Conservation (phyloP, 2,797 vertebrate genomes). For the Sebastes vulpes region DNA sequence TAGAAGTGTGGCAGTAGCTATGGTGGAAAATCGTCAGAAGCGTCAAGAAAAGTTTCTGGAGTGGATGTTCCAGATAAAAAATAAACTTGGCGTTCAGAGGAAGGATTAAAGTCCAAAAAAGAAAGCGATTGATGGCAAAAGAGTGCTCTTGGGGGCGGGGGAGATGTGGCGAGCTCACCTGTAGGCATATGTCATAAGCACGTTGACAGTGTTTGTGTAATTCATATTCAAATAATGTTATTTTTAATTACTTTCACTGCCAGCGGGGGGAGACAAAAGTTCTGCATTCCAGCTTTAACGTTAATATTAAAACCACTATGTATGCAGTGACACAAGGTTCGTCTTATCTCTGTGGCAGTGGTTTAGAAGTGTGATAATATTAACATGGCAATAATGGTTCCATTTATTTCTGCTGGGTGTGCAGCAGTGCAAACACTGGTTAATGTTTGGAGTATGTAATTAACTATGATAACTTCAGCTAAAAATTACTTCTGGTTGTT, state of each 20-base stretch:
- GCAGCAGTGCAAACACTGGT: neutral
- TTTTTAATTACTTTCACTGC: neutral
- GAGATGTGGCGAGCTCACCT: neutral
- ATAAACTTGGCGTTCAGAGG: too few relatives aligned
- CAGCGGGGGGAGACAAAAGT: neutral
- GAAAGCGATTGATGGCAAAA: neutral
- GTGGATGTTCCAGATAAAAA: too few relatives aligned
- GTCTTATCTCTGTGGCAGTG: neutral
- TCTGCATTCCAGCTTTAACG: neutral
- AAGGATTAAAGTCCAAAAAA: too few relatives aligned
- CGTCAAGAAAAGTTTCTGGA: neutral
- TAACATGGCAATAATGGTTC: neutral
- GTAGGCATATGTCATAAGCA: neutral
- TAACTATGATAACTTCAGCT: neutral
- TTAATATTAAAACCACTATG: neutral
- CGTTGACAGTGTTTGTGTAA: neutral
- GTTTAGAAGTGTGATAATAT: neutral
- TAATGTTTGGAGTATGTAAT: neutral
- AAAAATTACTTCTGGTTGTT: neutral
- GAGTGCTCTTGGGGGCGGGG: neutral
- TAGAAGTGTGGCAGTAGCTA: neutral
- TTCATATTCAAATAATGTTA: neutral
- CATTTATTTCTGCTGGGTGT: neutral
- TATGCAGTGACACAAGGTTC: neutral
- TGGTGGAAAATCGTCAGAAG: neutral